Evolutionary conservation across 2,888 invertebrate species (phyloP).

Genomic region (Agriopis leucophaearia): DNA sequence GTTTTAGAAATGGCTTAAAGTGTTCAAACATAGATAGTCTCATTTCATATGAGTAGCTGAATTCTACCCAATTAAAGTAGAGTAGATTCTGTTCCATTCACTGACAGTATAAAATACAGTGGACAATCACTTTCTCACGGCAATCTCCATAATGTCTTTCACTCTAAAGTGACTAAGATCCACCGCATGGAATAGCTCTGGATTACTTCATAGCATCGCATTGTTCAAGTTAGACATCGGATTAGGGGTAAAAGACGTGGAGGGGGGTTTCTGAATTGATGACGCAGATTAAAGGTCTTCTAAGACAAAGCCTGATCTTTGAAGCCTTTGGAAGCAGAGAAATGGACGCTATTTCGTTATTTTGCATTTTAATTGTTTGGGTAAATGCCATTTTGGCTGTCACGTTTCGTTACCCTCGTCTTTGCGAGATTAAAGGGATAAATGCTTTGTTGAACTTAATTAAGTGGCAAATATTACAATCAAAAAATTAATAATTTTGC

Average conservation of each 20-base stretch:
- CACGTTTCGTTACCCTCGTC: constrained; percentile 48
- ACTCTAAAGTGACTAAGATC: constrained; percentile 27
- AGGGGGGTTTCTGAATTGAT: constrained; percentile 51
- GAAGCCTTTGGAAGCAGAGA: constrained; percentile 48
- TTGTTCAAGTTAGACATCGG: constrained; percentile 42
- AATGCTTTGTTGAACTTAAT: constrained; percentile 40
- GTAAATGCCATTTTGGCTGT: constrained; percentile 46
- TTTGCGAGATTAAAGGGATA: constrained; percentile 45
- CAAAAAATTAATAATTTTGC: constrained; percentile 10
- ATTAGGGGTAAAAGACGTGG: constrained; percentile 36
- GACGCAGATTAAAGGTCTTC: constrained; percentile 58
- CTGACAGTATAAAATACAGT: constrained; percentile 16
- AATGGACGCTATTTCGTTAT: constrained; percentile 50
- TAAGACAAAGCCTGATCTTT: constrained; percentile 48
- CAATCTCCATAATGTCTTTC: constrained; percentile 28
- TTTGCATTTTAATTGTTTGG: constrained; percentile 51
- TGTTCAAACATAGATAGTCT: not conserved
- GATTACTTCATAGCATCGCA: constrained; percentile 36
- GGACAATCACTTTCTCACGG: constrained; percentile 29
- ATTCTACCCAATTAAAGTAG: not conserved
- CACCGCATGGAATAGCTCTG: constrained; percentile 37
- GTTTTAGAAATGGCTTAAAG: too few species aligned
- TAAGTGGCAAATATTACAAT: constrained; percentile 35
- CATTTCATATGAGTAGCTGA: not conserved
- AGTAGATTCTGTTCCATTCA: constrained; percentile 9